Base-by-base conservation (phyloP, 2,113 vertebrate genomes). In the Chaetops frenatus region DNA sequence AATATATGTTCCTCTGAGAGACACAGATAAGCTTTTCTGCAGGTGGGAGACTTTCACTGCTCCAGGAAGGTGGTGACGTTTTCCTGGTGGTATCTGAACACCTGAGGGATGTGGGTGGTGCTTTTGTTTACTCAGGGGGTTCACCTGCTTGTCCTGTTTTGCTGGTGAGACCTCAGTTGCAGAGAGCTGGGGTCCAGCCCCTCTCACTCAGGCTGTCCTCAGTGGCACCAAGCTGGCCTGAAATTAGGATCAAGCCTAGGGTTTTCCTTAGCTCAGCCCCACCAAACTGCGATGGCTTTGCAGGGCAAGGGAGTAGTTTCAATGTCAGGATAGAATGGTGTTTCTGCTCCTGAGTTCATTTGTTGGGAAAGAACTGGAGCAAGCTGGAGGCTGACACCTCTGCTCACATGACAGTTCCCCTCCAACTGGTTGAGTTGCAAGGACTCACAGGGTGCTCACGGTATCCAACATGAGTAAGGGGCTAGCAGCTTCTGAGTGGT, bases 401-500 rank as follows among this genome's bases (percentile, higher is more conserved):
- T 86, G 79, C 56, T 96, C 50, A 90, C 74, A 13, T 83, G 35
- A 12, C 85, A 88, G 79, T 47, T 85, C 66, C 66, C 74, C 48
- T 92, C 44, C 20, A 60, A 53, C 11, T 25, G 51, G 31, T 33
- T 56, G 56, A 48, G 45, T 28, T 70, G 44, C 76, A 31, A 44
- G 3, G 21, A 38, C 80, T 90, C 28, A 7, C 47, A 14, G 82
- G 25, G 54, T 77, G 62, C 8, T 90, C 45, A 9, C 9, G 15
- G 71, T 51, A 74, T 58, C 76, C 25, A 0, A 69, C 4, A 0
- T 0, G n/a, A 90, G 76, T 70, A 93, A 90, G 76, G 95, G 94
- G 88, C 94, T 94, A 84, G 90, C 93, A 88, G 0, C 95, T 93
- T 64, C 72, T 53, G 82, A 88, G 82, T 58, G 60, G 64, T 86